Percentiles rank a stretch among this genome's conserved stretches.
Conservation (phyloP, 2,888 invertebrate genomes). For the Empis stercorea region DNA sequence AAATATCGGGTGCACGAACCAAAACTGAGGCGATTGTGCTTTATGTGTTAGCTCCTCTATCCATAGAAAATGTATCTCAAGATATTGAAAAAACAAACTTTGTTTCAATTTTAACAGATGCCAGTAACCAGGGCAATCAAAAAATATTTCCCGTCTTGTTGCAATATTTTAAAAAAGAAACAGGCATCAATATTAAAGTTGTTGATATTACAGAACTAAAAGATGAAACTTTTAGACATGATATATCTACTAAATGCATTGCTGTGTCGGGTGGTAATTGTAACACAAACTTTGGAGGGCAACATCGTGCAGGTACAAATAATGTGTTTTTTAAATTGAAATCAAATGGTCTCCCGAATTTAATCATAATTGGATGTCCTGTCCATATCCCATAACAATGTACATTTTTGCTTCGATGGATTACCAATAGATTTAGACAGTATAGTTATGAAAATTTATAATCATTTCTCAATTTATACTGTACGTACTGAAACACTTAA, state of each 20-base stretch:
- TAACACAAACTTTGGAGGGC: neutral
- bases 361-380: neutral
- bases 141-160: conserved; percentile 15
- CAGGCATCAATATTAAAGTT: conserved; percentile 13
- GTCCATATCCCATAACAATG: neutral
- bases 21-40: neutral
- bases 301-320: neutral
- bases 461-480: neutral
- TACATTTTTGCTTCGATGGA: neutral
- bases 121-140: conserved; percentile 14
- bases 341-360: neutral
- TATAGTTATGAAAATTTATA: neutral
- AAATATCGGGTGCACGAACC: conserved; percentile 1
- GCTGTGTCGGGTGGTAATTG: conserved; percentile 7
- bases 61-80: neutral
- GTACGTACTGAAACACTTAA: neutral
- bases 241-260: conserved; percentile 6
- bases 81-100: conserved; percentile 3
- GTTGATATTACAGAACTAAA: conserved; percentile 7
- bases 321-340: neutral
- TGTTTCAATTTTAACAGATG: conserved; percentile 12
- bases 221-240: conserved; percentile 6
- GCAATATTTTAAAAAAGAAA: conserved; percentile 15
- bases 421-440: neutral
- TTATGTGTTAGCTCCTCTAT: neutral